A percentile compares a stretch with the other conserved stretches of the same genome.
Evolutionary conservation across 2,888 invertebrate genomes (phyloP).

Genomic region (Drosophila macrothrix): DNA sequence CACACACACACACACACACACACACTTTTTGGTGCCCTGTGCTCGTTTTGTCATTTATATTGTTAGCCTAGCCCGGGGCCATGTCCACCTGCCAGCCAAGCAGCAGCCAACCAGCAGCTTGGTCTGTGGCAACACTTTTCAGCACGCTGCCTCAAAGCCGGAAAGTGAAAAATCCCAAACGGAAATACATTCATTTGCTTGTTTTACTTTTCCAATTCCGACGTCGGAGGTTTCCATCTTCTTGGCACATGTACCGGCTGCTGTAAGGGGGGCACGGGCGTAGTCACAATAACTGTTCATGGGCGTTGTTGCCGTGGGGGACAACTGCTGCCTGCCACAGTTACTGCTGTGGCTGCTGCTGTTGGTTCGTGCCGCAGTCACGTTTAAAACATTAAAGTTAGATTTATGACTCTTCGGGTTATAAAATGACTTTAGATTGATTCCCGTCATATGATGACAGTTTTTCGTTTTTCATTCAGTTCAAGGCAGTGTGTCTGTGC

Average conservation of each 20-base stretch:
- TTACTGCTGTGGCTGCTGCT: constrained; percentile 17
- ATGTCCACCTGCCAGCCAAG: constrained; percentile 36
- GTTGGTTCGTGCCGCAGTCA: constrained; percentile 79
- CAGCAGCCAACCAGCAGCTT: constrained; percentile 1
- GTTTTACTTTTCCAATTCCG: constrained; percentile 79
- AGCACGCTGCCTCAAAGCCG: constrained; percentile 66
- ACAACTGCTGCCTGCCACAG: constrained; percentile 12
- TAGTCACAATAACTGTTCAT: constrained; percentile 35
- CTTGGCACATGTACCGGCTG: constrained; percentile 20
- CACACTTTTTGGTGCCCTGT: constrained; percentile 2
- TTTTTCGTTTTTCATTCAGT: constrained; percentile 72
- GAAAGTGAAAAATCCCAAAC: constrained; percentile 82
- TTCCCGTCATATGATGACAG: constrained; percentile 84
- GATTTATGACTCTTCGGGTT: constrained; percentile 84
- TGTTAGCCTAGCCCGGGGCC: constrained; percentile 29
- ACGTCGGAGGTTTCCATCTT: constrained; percentile 60
- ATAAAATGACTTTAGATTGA: constrained; percentile 84
- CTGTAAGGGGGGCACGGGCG: background rate
- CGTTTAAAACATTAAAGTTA: constrained; percentile 83
- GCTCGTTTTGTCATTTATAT: constrained; percentile 77
- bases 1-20: background rate
- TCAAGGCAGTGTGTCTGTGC: constrained; percentile 29
- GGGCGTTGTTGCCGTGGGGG: constrained; percentile 33
- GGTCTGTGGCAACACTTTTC: constrained; percentile 65
- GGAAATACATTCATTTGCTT: constrained; percentile 83